Conservation (phyloP, 1,140 invertebrate species). For the Galendromus occidentalis region DNA sequence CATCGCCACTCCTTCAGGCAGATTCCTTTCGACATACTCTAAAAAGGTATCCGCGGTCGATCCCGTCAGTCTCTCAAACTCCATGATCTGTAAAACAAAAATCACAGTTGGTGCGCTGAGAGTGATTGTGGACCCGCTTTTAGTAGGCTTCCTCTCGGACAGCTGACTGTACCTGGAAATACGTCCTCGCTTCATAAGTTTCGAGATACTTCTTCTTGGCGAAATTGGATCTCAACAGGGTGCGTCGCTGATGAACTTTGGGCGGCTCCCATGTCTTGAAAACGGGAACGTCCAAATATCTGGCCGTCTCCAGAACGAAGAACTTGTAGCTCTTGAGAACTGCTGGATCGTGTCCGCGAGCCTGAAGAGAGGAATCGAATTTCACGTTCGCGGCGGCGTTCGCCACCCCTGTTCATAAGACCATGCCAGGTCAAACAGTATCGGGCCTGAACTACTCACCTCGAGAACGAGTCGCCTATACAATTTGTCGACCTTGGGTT, state of each 20-base stretch:
- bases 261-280: conserved; percentile 40
- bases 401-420: too few relatives aligned
- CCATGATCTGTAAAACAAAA: conserved; percentile 11
- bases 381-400: too few relatives aligned
- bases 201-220: conserved; percentile 52
- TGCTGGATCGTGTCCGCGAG: conserved; percentile 49
- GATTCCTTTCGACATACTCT: conserved; percentile 87
- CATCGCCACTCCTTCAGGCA: conserved; percentile 88
- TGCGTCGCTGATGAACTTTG: not conserved
- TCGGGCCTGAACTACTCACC: too few relatives aligned
- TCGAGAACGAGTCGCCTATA: conserved; percentile 67
- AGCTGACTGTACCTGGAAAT: conserved; percentile 58
- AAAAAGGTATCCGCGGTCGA: conserved; percentile 86
- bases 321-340: conserved; percentile 68
- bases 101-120: not conserved
- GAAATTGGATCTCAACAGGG: not conserved
- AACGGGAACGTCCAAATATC: conserved; percentile 50
- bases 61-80: conserved; percentile 52
- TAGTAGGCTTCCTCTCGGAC: too few relatives aligned
- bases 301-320: conserved; percentile 53
- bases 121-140: not conserved
- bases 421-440: too few relatives aligned
- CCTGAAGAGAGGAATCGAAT: not conserved
- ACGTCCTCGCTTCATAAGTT: conserved; percentile 87
- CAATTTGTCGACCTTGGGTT: conserved; percentile 44